Evolutionary conservation across 2,888 invertebrate genomes (phyloP).

Genomic region (Deilephila porcellus): DNA sequence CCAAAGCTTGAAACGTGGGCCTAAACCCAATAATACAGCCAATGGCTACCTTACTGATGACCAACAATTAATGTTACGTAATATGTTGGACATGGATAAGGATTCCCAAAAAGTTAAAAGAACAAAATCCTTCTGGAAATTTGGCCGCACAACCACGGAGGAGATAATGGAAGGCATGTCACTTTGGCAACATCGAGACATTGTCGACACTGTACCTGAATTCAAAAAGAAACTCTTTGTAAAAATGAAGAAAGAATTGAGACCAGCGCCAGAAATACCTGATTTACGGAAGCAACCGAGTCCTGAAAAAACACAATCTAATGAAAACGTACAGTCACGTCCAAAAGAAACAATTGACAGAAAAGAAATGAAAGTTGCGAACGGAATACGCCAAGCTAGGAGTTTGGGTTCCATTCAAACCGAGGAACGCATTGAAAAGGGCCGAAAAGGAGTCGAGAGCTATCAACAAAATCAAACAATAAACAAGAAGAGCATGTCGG

Average conservation of each 20-base stretch:
- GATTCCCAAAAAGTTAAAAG: constrained; percentile 89
- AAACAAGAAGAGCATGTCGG: constrained; percentile 76
- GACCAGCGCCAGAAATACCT: constrained; percentile 75
- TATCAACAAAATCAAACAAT: constrained; percentile 66
- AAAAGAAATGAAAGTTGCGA: constrained; percentile 72
- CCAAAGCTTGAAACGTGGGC: constrained; percentile 77
- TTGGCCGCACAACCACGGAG: constrained; percentile 88
- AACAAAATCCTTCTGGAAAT: constrained; percentile 94
- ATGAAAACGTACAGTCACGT: constrained; percentile 61
- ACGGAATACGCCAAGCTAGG: constrained; percentile 78
- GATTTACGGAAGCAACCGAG: constrained; percentile 61
- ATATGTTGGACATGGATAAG: constrained; percentile 83
- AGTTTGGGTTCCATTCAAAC: constrained; percentile 79
- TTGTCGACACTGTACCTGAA: constrained; percentile 88
- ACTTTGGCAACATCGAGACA: constrained; percentile 93
- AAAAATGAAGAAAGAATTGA: constrained; percentile 74
- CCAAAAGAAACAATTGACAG: constrained; percentile 79
- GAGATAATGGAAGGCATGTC: constrained; percentile 95
- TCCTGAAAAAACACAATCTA: constrained; percentile 59
- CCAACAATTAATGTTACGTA: constrained; percentile 79
- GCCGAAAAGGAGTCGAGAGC: constrained; percentile 58
- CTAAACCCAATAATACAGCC: constrained; percentile 62
- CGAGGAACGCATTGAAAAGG: constrained; percentile 68
- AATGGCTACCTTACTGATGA: constrained; percentile 84
- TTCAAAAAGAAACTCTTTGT: constrained; percentile 80